Evolutionary conservation across 2,797 vertebrate genomes (phyloP), one percentile per base, ranked within the genome.

Genomic region (Alectoris magna): DNA sequence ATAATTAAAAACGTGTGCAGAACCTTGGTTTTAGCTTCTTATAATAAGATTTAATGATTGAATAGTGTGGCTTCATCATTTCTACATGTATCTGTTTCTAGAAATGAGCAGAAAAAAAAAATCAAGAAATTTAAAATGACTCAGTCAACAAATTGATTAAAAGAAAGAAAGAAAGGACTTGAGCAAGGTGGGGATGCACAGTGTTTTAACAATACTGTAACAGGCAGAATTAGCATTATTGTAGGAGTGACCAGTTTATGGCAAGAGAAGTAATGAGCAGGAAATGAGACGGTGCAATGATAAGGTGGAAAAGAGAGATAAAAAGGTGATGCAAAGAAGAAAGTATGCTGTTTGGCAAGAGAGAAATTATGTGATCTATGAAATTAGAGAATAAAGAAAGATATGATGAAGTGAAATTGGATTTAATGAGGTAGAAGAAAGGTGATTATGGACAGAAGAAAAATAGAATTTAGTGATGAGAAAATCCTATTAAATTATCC

Each of bases 351-450:
- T 87, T 92, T 88, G 67, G 69, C 0, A 6, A 89, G 80, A 82
- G 74, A 93, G 62, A 78, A 94, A 87, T 91, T 90, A 75, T 70
- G 93, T 76, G 86, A 89, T 73, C 87, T 94, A 66, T 88, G 29
- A 96, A 97, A 96, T 95, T 90, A 94, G 41, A 91, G 51, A 90
- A 71, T 77, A 94, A 95, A 95, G 74, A 88, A 93, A 81, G 88
- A 83, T 93, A 79, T 64, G 76, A 91, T 86, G 89, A 91, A 84
- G 58, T 91, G 68, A 96, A 95, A 94, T 93, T 92, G 91, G 87
- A 90, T 95, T 95, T 95, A 96, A 96, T 96, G 95, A 95, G 91
- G 85, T 95, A 95, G 93, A 95, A 93, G 89, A 95, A 95, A 95
- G 93, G 95, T 96, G 95, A 95, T 96, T 95, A 96, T 91, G 34